A percentile compares a stretch with the other conserved stretches of the same genome.
Conservation (phyloP, 2,113 vertebrate genomes). For the Nothoprocta perdicaria region DNA sequence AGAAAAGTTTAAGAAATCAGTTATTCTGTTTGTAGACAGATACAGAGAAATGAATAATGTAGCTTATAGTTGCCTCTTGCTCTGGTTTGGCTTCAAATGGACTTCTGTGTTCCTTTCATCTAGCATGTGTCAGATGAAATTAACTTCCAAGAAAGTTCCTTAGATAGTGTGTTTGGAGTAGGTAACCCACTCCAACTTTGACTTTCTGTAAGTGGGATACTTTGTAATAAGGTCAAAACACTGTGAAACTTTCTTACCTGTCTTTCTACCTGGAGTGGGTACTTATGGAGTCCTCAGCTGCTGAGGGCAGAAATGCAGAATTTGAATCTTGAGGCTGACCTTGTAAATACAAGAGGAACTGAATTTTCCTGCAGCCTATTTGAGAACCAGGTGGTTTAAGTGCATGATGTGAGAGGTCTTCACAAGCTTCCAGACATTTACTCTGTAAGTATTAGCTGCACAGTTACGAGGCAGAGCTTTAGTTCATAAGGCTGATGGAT, state of each 20-base stretch:
- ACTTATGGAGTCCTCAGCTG: neutral
- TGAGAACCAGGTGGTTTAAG: neutral
- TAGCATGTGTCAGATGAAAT: neutral
- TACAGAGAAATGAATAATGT: conserved; percentile 22
- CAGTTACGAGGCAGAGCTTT: neutral
- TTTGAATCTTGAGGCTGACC: neutral
- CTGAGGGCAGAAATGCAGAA: neutral
- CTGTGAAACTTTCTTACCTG: neutral
- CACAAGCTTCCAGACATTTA: neutral
- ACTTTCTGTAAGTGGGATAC: neutral
- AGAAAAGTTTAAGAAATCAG: neutral
- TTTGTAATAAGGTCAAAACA: neutral
- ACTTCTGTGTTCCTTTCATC: conserved; percentile 13
- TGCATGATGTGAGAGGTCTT: neutral
- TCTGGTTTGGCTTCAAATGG: neutral
- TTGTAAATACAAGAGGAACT: neutral
- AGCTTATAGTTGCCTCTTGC: neutral
- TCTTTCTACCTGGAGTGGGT: neutral
- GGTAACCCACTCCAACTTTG: neutral
- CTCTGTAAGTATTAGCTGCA: neutral
- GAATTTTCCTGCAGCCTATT: neutral
- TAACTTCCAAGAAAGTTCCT: neutral
- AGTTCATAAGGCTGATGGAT: neutral
- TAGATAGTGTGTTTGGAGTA: neutral
- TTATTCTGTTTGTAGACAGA: conserved; percentile 25